Percentiles rank a stretch among this genome's conserved stretches.
phyloP scores from a whole-genome alignment of 2,888 invertebrate genomes.

The Spilosoma lubricipeda region DNA sequence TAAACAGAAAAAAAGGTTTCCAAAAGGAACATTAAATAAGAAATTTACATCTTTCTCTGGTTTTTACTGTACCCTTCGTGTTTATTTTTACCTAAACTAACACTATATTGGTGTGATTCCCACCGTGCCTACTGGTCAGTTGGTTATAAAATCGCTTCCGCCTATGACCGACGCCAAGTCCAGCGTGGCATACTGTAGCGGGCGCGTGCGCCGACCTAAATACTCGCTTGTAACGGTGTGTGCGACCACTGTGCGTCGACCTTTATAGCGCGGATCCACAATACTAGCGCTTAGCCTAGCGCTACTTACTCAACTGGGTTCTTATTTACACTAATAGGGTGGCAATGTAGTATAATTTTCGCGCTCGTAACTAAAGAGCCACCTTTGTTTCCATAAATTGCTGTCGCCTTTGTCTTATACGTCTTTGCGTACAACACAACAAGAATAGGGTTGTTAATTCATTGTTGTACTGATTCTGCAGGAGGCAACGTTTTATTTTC shows the following conservation, averaged over 20 bases:
- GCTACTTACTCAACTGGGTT: neutral
- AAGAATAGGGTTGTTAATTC: neutral
- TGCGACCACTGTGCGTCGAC: constrained; percentile 65
- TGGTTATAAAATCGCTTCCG: constrained; percentile 33
- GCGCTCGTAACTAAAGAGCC: neutral
- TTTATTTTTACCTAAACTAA: too few species aligned
- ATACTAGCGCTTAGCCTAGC: constrained; percentile 12
- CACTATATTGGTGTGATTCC: neutral
- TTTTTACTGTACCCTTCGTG: too few species aligned
- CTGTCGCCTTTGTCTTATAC: too few species aligned
- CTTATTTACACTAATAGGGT: neutral
- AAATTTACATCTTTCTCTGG: too few species aligned
- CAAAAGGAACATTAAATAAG: too few species aligned
- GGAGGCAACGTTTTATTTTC: too few species aligned
- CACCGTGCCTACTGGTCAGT: neutral
- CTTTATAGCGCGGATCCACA: constrained; percentile 62
- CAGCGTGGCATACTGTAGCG: constrained; percentile 73
- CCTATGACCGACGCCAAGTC: constrained; percentile 26
- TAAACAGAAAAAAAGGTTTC: too few species aligned
- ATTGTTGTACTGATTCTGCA: neutral
- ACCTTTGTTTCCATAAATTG: too few species aligned
- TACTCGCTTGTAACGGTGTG: constrained; percentile 78
- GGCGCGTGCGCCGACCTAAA: constrained; percentile 78
- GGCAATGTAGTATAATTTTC: neutral
- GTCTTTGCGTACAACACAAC: neutral